Conservation (phyloP, 2,888 invertebrate species). For the Rhamnusium bicolor region DNA sequence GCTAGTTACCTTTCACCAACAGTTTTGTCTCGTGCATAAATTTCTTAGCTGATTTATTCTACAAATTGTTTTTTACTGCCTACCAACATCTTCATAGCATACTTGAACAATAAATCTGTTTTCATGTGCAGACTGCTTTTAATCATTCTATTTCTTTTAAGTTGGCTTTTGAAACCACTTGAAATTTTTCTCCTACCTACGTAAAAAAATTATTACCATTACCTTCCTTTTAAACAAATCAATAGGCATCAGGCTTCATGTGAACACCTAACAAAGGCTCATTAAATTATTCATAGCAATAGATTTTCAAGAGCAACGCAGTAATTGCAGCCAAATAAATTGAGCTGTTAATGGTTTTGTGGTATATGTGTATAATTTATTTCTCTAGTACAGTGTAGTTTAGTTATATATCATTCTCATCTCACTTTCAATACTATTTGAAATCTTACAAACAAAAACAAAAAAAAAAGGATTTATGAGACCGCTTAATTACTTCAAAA, state of each 20-base stretch:
- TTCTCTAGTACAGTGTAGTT: not conserved
- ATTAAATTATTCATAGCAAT: not conserved
- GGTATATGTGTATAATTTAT: not conserved
- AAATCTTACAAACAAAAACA: too few relatives aligned
- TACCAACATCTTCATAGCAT: not conserved
- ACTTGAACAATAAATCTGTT: not conserved
- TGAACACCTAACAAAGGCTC: not conserved
- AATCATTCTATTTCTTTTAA: not conserved
- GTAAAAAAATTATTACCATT: not conserved
- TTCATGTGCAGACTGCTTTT: slow-evolving; percentile 1
- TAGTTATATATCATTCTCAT: not conserved
- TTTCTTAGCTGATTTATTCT: slow-evolving; percentile 13
- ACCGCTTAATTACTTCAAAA: too few relatives aligned
- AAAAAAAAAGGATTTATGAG: too few relatives aligned
- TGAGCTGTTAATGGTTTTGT: not conserved
- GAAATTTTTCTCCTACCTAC: not conserved
- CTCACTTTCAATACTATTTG: too few relatives aligned
- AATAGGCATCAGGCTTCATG: not conserved
- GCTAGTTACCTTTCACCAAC: not conserved
- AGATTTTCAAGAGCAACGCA: not conserved
- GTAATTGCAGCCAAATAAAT: not conserved
- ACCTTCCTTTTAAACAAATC: not conserved
- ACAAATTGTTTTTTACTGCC: slow-evolving; percentile 17
- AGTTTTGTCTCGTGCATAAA: slow-evolving; percentile 5
- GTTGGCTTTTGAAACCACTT: not conserved